phyloP scores from a whole-genome alignment of 2,888 invertebrate genomes.

The Lycophotia porphyrea region DNA sequence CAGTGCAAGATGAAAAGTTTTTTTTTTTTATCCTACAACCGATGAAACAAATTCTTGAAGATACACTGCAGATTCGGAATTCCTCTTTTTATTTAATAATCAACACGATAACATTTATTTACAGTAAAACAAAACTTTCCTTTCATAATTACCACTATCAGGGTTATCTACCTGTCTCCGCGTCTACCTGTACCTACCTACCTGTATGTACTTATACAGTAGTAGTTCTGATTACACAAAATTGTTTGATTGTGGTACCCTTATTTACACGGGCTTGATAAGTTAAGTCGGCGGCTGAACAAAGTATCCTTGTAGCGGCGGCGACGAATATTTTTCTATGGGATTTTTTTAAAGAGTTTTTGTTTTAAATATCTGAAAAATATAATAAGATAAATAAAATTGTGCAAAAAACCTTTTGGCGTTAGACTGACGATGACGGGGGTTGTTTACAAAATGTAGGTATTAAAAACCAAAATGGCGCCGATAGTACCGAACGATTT shows the following conservation, averaged over 20 bases:
- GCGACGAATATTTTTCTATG: constrained; percentile 1
- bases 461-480: too few species aligned
- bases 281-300: constrained; percentile 46
- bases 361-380: neutral
- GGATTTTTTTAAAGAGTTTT: neutral
- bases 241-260: constrained; percentile 65
- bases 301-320: constrained; percentile 71
- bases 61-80: neutral
- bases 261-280: constrained; percentile 68
- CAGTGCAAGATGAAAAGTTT: neutral
- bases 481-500: too few species aligned
- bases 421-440: neutral
- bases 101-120: constrained; percentile 1
- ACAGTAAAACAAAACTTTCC: constrained; percentile 48
- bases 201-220: constrained; percentile 18
- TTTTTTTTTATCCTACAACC: neutral
- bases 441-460: too few species aligned
- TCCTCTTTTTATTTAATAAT: constrained; percentile 9
- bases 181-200: neutral
- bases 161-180: constrained; percentile 32
- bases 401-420: neutral
- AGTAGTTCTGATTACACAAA: constrained; percentile 67
- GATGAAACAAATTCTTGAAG: neutral
- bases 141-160: constrained; percentile 39
- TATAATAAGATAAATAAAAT: neutral